These are phyloP conservation scores for Folsomia manolachei DNA, from an alignment of 2,888 invertebrate genomes.

Conservation along the genomic window DNA sequence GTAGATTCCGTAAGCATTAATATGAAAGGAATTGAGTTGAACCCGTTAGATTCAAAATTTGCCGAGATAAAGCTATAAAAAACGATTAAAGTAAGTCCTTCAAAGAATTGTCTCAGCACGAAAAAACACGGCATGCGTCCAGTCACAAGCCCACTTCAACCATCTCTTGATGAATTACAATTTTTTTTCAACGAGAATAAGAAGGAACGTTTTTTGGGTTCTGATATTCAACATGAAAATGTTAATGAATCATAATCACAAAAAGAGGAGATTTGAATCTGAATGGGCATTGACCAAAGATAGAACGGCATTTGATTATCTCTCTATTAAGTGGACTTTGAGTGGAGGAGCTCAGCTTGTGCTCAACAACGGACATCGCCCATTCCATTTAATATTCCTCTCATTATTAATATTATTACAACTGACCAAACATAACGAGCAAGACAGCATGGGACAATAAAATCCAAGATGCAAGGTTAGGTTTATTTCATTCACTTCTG, in stretches of 20 bases:
- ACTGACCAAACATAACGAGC: too few relatives aligned
- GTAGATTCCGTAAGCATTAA: background rate
- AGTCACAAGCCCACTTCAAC: conserved; percentile 10
- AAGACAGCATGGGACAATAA: background rate
- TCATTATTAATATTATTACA: background rate
- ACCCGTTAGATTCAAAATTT: background rate
- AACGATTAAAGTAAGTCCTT: too few relatives aligned
- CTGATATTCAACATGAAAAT: background rate
- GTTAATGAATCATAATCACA: conserved; percentile 17
- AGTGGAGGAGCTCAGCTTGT: background rate
- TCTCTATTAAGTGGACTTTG: conserved; percentile 6
- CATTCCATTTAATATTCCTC: background rate
- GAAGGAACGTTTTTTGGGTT: too few relatives aligned
- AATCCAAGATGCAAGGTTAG: background rate
- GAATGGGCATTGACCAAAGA: conserved; percentile 17
- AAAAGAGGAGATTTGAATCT: conserved; percentile 14
- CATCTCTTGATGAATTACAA: too few relatives aligned
- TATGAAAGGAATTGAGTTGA: background rate
- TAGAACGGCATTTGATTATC: conserved; percentile 2
- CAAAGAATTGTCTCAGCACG: conserved; percentile 10
- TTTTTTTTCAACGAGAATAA: too few relatives aligned
- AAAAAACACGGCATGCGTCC: conserved; percentile 9
- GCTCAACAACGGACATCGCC: conserved; percentile 10
- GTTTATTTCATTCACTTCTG: background rate
- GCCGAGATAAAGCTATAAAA: background rate